Evolutionary conservation across 1,140 invertebrate genomes (phyloP).

Genomic region (Ephestia elutella): DNA sequence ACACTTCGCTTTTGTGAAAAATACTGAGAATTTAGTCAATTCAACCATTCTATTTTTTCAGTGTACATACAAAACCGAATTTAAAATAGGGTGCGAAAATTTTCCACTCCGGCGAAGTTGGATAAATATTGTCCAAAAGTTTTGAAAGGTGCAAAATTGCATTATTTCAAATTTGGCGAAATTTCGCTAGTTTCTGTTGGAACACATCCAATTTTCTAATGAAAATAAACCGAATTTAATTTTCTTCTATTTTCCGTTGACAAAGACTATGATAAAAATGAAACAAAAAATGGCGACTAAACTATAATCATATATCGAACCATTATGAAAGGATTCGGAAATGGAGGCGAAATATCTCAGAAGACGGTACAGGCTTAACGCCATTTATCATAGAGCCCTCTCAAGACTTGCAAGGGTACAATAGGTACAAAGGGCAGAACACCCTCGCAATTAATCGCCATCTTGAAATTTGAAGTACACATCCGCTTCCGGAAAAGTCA

Average conservation of each 20-base stretch:
- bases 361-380: not conserved
- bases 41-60: no score
- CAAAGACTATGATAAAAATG: no score
- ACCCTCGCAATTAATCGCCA: constrained; percentile 16
- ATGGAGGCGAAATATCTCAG: not conserved
- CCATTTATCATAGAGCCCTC: constrained; percentile 12
- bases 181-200: not conserved
- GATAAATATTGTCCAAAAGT: not conserved
- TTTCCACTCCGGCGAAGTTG: not conserved
- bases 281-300: no score
- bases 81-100: not conserved
- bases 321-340: no score
- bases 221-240: no score
- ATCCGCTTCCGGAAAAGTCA: constrained; percentile 17
- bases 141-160: not conserved
- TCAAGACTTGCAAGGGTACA: constrained; percentile 11
- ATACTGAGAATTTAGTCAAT: no score
- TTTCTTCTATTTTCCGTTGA: no score
- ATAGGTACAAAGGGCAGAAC: constrained; percentile 11
- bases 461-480: constrained; percentile 18
- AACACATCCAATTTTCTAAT: not conserved
- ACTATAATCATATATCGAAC: no score
- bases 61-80: not conserved
- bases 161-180: not conserved
- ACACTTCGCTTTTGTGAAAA: no score